Evolutionary conservation across 2,113 vertebrate genomes (phyloP).

Genomic region (Serinus canaria): DNA sequence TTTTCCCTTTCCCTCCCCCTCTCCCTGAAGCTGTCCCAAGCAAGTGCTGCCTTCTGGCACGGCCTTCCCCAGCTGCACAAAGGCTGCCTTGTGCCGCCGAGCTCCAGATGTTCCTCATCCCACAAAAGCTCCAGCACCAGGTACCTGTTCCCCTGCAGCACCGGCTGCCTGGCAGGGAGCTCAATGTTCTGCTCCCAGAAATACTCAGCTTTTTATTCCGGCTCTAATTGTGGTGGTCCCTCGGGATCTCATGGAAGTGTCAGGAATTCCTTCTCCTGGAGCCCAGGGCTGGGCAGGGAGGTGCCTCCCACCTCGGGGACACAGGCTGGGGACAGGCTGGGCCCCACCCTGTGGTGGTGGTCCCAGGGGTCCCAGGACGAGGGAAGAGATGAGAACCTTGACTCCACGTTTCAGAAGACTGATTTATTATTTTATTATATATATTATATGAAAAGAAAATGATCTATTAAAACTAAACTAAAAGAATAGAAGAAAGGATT

Average conservation of each 20-base stretch:
- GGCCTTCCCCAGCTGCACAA: constrained; percentile 55
- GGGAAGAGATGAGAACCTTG: no score
- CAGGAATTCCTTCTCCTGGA: not conserved
- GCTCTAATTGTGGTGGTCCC: not conserved
- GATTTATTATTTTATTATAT: no score
- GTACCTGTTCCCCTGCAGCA: constrained; percentile 48
- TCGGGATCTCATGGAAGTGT: not conserved
- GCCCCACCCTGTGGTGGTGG: not conserved
- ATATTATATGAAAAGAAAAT: no score
- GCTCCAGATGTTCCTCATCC: constrained; percentile 73
- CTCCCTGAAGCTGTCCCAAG: not conserved
- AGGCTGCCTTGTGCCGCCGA: constrained; percentile 58
- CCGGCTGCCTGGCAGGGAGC: not conserved
- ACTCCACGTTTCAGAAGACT: no score
- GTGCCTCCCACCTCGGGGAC: fast-evolving
- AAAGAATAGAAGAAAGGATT: no score
- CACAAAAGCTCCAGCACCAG: not conserved
- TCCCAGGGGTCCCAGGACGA: no score
- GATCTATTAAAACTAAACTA: no score
- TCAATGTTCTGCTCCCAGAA: not conserved
- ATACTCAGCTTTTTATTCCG: not conserved
- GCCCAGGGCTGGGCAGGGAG: not conserved
- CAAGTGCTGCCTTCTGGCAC: constrained; percentile 45
- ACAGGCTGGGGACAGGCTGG: not conserved
- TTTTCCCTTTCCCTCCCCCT: not conserved